Base-by-base conservation (phyloP, 2,888 invertebrate species). In the Fissipunctia ypsillon region DNA sequence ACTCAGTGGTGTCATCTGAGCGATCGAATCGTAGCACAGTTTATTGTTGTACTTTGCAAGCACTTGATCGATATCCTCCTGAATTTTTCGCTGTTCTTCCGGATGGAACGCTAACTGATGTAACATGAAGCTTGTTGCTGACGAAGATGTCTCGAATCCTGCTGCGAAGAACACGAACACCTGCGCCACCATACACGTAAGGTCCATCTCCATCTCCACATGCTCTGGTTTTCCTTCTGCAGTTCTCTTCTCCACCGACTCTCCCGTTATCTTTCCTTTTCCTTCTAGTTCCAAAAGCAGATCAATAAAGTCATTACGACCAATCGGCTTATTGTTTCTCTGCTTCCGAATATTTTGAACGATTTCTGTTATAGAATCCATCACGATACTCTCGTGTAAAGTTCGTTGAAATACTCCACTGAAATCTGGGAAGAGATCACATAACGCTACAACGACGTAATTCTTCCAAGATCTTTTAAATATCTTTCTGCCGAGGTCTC, bases 111-210 rank as follows among this genome's bases (percentile, higher is more conserved):
- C 95, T 0, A 96, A 88, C 75, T 93, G 90, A 71, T 95, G 94
- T 28, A 95, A 84, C 19, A 91, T 89, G 68, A 87, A 94, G 72
- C 94, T 94, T 2, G 95, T 92, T 3, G 94, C 91, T 0, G 94
- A 94, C 0, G 96, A 95, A 0, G 95, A 95, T 0, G 96, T 96
- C 81, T 96, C 96, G 50, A 94, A 96, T 5, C 96, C 96, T n/a
- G 95, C 96, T 10, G 89, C 91, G 45, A 95, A 95, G 82, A 95
- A 95, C 19, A 94, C 79, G 31, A 93, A 93, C 7, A 93, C 90
- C 82, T 94, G 94, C 6, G 94, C 93, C 3, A 84, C 90, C 80
- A 94, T 87, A 57, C 88, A 84, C 25, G 83, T 69, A 1, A 89
- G 77, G 61, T 91, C 90, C 87, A 94, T 87, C 43, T 93, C 91